Evolutionary conservation across 2,888 invertebrate genomes (phyloP), one percentile per base, ranked within the genome.

Genomic region (Therioaphis trifolii): DNA sequence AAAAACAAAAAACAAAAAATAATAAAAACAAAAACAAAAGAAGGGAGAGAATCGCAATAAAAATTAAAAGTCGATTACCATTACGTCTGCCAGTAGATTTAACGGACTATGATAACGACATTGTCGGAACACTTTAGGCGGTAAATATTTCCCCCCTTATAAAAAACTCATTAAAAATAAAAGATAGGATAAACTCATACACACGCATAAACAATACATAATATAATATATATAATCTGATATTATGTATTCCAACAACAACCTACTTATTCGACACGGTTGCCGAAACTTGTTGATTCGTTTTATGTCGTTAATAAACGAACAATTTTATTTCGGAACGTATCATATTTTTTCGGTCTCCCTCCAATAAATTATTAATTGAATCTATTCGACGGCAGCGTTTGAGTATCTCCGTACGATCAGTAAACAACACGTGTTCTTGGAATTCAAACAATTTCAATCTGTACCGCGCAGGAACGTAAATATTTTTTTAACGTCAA

Each of bases 11-110:
- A n/a, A n/a, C n/a, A n/a, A n/a, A n/a, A n/a, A n/a, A n/a, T n/a
- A n/a, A n/a, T n/a, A n/a, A n/a, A n/a, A n/a, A n/a, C n/a, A n/a
- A n/a, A 5, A 43, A 58, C 9, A 43, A 58, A 61, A 40, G 29
- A 24, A 43, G 18, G 18, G 27, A 66, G 15, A 18, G 40, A 66
- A 77, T 77, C 0, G 21, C 29, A 21, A 40, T 24, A 24, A 78
- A 66, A 78, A 78, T 68, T 35, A 78, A 68, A 78, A 52, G 52
- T 52, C 40, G 52, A 78, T 68, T 40, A 68, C 55, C 29, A 12
- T 21, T 21, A 76, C 35, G 35, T 35, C 66, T 7, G 46, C n/a
- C 4, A 21, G 24, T 58, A 24, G 12, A 76, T 76, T 61, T 61
- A 61, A 61, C 21, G n/a, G 43, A 46, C 27, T 46, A 61, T 46